phyloP scores from a whole-genome alignment of 2,888 invertebrate species.

The Parnassius orleans region DNA sequence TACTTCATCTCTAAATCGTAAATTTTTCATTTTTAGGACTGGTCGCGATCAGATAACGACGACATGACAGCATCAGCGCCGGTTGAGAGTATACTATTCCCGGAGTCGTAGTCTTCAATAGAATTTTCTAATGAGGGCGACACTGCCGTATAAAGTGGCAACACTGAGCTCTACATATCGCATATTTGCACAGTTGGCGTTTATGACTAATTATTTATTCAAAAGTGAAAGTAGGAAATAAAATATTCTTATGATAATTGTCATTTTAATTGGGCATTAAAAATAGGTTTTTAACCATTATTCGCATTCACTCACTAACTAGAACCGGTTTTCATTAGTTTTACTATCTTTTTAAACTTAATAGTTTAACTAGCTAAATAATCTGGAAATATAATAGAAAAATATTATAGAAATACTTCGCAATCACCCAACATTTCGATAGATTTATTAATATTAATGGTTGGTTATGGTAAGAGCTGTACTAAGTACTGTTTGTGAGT shows the following conservation, averaged over 20 bases:
- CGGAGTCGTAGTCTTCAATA: constrained; percentile 59
- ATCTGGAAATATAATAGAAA: no score
- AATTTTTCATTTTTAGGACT: constrained; percentile 50
- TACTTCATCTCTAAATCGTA: no score
- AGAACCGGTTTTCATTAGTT: no score
- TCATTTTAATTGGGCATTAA: background rate
- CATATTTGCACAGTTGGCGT: constrained; percentile 2
- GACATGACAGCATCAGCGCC: constrained; percentile 66
- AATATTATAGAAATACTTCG: no score
- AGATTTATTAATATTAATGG: no score
- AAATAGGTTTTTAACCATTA: background rate
- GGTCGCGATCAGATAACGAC: constrained; percentile 62
- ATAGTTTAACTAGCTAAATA: no score
- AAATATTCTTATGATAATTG: background rate
- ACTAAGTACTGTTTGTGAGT: no score
- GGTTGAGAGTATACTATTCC: constrained; percentile 63
- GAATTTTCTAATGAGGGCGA: constrained; percentile 20
- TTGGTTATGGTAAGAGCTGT: no score
- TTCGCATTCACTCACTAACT: no score
- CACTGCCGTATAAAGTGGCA: constrained; percentile 32
- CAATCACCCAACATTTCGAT: no score
- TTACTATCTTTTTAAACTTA: no score
- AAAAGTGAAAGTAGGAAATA: background rate
- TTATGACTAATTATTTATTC: background rate
- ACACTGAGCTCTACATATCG: constrained; percentile 6